These are phyloP conservation scores for Nebria salina DNA, from an alignment of 2,888 invertebrate genomes.

Conservation along the genomic window DNA sequence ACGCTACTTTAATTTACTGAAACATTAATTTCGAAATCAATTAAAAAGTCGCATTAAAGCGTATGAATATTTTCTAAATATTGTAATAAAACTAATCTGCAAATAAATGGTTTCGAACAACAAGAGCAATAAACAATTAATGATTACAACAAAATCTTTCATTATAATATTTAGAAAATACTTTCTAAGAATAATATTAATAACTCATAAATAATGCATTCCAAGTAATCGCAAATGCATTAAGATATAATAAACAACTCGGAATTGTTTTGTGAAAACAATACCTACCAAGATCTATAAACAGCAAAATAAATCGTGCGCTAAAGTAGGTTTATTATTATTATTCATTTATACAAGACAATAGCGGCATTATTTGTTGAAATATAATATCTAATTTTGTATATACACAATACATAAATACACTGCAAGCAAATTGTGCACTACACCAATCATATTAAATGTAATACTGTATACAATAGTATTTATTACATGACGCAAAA, in stretches of 20 bases:
- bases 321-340: not conserved
- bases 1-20: too few species aligned
- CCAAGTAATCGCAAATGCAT: not conserved
- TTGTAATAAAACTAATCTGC: too few species aligned
- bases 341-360: not conserved
- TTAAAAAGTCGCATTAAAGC: too few species aligned
- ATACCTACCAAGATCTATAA: not conserved
- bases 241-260: not conserved
- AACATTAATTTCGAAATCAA: too few species aligned
- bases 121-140: not conserved
- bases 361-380: not conserved
- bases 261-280: not conserved
- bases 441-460: too few species aligned
- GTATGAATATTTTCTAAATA: too few species aligned
- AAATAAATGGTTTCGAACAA: not conserved
- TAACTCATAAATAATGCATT: not conserved
- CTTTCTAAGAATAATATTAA: not conserved
- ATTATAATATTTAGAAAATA: not conserved
- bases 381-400: constrained; percentile 26
- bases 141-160: not conserved
- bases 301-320: not conserved
- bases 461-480: too few species aligned
- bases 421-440: not conserved
- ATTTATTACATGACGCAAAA: too few species aligned
- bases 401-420: constrained; percentile 36